phyloP scores from a whole-genome alignment of 2,113 vertebrate genomes.

The Tetrax tetrax region DNA sequence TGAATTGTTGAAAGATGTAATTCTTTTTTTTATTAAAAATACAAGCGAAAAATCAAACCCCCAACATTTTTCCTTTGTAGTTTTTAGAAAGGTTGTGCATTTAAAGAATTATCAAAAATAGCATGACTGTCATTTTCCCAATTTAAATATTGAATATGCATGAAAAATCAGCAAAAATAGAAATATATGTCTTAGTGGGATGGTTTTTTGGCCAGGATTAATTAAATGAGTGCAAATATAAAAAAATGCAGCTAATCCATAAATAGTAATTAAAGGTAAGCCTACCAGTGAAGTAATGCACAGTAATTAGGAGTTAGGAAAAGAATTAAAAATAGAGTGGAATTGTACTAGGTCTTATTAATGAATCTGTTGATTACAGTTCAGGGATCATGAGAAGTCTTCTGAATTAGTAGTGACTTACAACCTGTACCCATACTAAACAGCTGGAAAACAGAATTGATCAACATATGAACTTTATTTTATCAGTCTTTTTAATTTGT shows the following conservation, averaged over 20 bases:
- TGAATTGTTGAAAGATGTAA: background rate
- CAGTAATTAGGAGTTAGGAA: background rate
- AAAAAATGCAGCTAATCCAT: background rate
- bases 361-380: background rate
- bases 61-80: background rate
- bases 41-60: rapidly evolving
- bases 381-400: background rate
- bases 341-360: background rate
- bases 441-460: background rate
- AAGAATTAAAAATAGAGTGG: background rate
- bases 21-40: background rate
- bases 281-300: background rate
- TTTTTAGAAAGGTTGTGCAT: background rate
- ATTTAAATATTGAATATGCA: background rate
- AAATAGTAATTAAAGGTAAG: background rate
- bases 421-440: background rate
- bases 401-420: background rate
- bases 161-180: background rate
- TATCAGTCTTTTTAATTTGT: background rate
- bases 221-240: background rate
- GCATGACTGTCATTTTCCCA: background rate
- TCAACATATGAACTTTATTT: background rate
- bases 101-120: background rate
- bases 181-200: background rate
- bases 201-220: background rate